Base-by-base conservation (phyloP, 2,888 invertebrate species). In the Amiota communis region DNA sequence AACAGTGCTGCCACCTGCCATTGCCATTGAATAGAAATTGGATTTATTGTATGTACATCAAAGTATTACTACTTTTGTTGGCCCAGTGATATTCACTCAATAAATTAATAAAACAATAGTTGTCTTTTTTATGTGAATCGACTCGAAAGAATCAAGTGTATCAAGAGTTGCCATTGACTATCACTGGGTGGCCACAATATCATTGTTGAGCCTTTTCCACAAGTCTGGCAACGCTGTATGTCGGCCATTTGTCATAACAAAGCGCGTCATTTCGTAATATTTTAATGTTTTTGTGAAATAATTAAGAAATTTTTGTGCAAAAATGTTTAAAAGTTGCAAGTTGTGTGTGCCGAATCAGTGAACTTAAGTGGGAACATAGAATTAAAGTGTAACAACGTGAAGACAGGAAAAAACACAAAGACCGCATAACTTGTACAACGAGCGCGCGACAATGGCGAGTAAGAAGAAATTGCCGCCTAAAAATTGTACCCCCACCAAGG, bases 381-480 rank as follows among this genome's bases (percentile, higher is more conserved):
- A 1, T 15, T n/a, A 20, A 20, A 59, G 70, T 51, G 47, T 74
- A 70, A 75, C 79, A 77, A 74, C 73, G 70, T 77, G 49, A 84
- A 83, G 78, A 76, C 59, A 59, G 56, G 59, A 48, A n/a, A 8
- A 59, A 59, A 59, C 17, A 83, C 75, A 82, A 82, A 86, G 84
- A 87, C 86, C 88, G 86, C 86, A 87, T 87, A 86, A 87, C 87
- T 87, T 87, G 83, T 80, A 86, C 81, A 85, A 80, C 86, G 81
- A 81, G 51, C 49, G 67, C 11, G 51, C 49, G 20, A 51, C 51
- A 23, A 13, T 88, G 86, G 87, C 88, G 88, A 85, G 87, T 84
- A 86, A 82, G 79, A 88, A 88, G 80, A 87, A 87, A 86, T 88
- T 87, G 88, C 87, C 87, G 87, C 87, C 88, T 88, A 87, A 87